Percentiles rank a stretch among this genome's conserved stretches.
These are phyloP conservation scores for Kryptolebias ocellatus DNA, from an alignment of 2,797 vertebrate species.

Conservation along the genomic window DNA sequence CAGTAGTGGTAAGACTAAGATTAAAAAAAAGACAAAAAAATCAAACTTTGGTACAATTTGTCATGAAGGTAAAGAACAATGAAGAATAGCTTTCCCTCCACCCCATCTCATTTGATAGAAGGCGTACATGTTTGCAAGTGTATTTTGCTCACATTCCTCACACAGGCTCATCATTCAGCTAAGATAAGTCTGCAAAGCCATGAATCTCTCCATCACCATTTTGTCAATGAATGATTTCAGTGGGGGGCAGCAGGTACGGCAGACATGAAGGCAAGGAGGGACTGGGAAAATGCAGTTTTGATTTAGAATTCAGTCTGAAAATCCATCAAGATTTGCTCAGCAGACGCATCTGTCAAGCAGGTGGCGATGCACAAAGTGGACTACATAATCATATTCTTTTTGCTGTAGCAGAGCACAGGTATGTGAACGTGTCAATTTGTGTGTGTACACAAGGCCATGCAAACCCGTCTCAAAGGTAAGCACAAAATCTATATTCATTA, in stretches of 20 bases:
- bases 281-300: constrained; percentile 67
- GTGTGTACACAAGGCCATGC: constrained; percentile 19
- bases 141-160: constrained; percentile 60
- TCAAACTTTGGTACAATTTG: constrained; percentile 13
- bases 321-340: constrained; percentile 84
- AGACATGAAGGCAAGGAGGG: constrained; percentile 50
- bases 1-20: constrained; percentile 22
- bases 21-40: constrained; percentile 14
- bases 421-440: constrained; percentile 32
- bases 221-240: constrained; percentile 68
- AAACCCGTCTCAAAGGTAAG: constrained; percentile 47
- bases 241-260: constrained; percentile 43
- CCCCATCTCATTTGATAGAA: constrained; percentile 30
- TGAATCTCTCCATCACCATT: constrained; percentile 62
- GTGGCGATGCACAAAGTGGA: constrained; percentile 70
- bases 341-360: constrained; percentile 80
- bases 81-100: constrained; percentile 20
- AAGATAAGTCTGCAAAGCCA: constrained; percentile 60
- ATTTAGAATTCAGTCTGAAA: constrained; percentile 76
- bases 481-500: constrained; percentile 79
- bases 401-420: constrained; percentile 55
- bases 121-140: constrained; percentile 27
- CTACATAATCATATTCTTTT: constrained; percentile 74
- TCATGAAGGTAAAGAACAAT: constrained; percentile 27
- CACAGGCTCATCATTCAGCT: constrained; percentile 41